phyloP scores from a whole-genome alignment of 2,797 vertebrate species.

The Lepilemur ruficaudatus region DNA sequence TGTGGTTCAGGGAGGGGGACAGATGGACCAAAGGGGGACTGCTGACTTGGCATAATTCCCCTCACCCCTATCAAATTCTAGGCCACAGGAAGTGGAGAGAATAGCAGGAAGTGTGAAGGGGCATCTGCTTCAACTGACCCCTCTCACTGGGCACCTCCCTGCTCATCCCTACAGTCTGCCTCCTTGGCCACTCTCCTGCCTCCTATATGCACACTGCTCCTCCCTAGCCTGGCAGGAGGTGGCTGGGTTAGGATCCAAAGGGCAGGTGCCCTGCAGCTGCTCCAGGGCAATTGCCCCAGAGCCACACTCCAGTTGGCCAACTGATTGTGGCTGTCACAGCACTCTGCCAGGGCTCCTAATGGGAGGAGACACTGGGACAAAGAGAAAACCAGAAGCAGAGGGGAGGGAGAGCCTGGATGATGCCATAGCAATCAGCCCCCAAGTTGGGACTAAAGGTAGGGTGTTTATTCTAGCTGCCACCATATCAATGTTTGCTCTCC shows the following conservation, averaged over 20 bases:
- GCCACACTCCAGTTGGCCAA: background rate
- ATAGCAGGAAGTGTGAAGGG: slow-evolving; percentile 69
- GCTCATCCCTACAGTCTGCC: background rate
- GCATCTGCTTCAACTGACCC: slow-evolving; percentile 45
- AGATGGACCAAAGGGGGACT: slow-evolving; percentile 57
- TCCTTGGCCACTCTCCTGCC: background rate
- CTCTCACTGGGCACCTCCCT: background rate
- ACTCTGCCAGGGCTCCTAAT: slow-evolving; percentile 10
- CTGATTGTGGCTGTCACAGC: background rate
- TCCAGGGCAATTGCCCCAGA: background rate
- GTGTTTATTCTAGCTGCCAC: background rate
- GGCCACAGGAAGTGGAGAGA: slow-evolving; percentile 75
- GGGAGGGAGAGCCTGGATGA: background rate
- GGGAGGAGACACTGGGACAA: background rate
- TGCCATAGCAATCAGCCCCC: background rate
- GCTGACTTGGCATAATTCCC: slow-evolving; percentile 71
- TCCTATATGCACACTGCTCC: background rate
- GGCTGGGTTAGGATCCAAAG: slow-evolving; percentile 26
- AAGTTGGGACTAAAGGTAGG: background rate
- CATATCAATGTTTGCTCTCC: background rate
- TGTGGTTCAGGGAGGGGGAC: slow-evolving; percentile 44
- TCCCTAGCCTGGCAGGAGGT: background rate
- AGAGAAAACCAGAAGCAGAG: slow-evolving; percentile 10
- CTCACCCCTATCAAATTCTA: slow-evolving; percentile 56
- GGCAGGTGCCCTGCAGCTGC: slow-evolving; percentile 37